Conservation (phyloP, 2,888 invertebrate species). For the Punctoribates punctum region DNA sequence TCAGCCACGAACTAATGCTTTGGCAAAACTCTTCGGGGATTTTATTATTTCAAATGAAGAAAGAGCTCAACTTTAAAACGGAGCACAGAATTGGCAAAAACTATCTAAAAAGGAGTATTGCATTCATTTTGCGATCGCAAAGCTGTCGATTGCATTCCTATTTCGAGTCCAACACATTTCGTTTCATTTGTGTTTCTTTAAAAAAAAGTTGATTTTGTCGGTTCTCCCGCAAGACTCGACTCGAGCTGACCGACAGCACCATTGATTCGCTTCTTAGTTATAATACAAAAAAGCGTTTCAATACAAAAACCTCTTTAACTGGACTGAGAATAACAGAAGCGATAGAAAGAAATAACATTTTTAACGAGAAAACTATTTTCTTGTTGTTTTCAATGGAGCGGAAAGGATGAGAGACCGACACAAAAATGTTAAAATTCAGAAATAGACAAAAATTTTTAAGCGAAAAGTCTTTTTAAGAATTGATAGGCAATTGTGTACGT, state of each 20-base stretch:
- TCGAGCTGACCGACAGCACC: background rate
- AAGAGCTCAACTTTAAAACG: background rate
- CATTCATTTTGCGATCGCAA: background rate
- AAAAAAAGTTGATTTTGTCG: background rate
- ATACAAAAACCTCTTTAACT: conserved; percentile 32
- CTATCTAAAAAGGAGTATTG: background rate
- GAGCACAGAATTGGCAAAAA: background rate
- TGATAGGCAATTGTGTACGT: no score
- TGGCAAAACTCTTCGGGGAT: background rate
- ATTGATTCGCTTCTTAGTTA: conserved; percentile 19
- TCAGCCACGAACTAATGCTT: background rate
- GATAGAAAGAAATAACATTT: conserved; percentile 25
- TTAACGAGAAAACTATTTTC: conserved; percentile 32
- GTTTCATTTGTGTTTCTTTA: conserved; percentile 16
- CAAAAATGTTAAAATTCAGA: no score
- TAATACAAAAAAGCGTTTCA: conserved; percentile 1
- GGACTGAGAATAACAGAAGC: conserved; percentile 22
- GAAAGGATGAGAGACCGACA: conserved; percentile 34
- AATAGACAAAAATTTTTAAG: background rate
- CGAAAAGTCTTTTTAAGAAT: background rate
- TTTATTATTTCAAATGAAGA: conserved; percentile 1
- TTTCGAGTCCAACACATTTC: background rate
- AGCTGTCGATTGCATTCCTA: conserved; percentile 18
- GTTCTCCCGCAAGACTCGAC: conserved; percentile 9
- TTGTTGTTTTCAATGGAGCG: conserved; percentile 34